These are phyloP conservation scores for Phacellophora camtschatica DNA, from an alignment of 30 jellyfish, hydroid and myxozoan genomes.

Conservation along the genomic window DNA sequence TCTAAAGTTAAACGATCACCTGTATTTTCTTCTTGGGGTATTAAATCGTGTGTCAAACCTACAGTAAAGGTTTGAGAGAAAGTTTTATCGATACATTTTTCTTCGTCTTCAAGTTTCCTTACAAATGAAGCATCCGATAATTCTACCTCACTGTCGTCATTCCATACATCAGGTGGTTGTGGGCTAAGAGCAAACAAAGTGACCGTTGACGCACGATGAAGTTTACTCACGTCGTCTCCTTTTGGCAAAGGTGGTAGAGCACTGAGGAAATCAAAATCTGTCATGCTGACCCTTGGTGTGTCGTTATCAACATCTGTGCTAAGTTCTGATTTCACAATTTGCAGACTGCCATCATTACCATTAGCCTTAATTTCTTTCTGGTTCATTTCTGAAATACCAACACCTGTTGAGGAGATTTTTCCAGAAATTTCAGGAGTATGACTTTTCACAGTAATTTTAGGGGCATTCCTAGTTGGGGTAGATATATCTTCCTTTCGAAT, in stretches of 20 bases:
- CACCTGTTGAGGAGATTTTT: neutral
- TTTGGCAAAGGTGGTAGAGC: conserved; percentile 88
- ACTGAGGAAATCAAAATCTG: conserved; percentile 74
- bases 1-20: conserved; percentile 42
- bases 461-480: neutral
- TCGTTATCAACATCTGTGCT: neutral
- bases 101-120: neutral
- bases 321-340: neutral
- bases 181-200: conserved; percentile 76
- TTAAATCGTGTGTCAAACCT: neutral
- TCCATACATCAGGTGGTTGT: conserved; percentile 88
- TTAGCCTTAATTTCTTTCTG: too few species aligned
- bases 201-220: conserved; percentile 86
- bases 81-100: neutral
- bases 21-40: conserved; percentile 4
- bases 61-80: neutral
- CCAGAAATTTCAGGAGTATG: too few species aligned
- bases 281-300: conserved; percentile 58
- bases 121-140: neutral
- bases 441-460: neutral
- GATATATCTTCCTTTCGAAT: neutral
- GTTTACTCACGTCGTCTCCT: conserved; percentile 72
- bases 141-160: conserved; percentile 69
- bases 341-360: neutral
- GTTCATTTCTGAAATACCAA: neutral